phyloP scores from a whole-genome alignment of 2,797 vertebrate genomes.

The Enoplosus armatus region DNA sequence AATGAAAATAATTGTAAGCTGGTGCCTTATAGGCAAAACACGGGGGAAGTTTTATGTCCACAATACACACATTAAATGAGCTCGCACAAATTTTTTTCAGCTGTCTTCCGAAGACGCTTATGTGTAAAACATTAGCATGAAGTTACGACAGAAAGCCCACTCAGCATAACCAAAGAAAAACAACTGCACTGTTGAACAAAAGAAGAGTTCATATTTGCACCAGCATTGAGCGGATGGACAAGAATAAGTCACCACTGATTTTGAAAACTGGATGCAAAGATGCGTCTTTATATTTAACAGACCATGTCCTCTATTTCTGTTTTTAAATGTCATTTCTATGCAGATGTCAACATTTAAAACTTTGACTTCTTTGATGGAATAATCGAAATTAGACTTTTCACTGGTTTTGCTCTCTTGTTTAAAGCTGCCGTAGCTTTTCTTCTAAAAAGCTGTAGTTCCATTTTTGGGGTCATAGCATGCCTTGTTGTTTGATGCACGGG shows the following conservation, averaged over 20 bases:
- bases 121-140: neutral
- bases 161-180: neutral
- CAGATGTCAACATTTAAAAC: neutral
- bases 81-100: conserved; percentile 4
- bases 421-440: neutral
- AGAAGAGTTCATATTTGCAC: neutral
- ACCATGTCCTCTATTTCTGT: neutral
- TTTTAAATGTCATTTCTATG: neutral
- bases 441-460: neutral
- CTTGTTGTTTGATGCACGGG: neutral
- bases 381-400: neutral
- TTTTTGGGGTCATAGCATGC: neutral
- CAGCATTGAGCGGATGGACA: neutral
- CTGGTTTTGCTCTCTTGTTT: neutral
- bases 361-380: no score
- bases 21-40: neutral
- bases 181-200: neutral
- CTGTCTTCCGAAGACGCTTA: neutral
- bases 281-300: neutral
- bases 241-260: neutral
- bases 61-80: conserved; percentile 5
- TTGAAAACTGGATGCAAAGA: neutral
- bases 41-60: neutral
- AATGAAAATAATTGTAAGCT: conserved; percentile 10
- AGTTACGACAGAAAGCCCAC: neutral